Base-by-base conservation (phyloP, 2,888 invertebrate genomes). In the Enchytraeus crypticus region DNA sequence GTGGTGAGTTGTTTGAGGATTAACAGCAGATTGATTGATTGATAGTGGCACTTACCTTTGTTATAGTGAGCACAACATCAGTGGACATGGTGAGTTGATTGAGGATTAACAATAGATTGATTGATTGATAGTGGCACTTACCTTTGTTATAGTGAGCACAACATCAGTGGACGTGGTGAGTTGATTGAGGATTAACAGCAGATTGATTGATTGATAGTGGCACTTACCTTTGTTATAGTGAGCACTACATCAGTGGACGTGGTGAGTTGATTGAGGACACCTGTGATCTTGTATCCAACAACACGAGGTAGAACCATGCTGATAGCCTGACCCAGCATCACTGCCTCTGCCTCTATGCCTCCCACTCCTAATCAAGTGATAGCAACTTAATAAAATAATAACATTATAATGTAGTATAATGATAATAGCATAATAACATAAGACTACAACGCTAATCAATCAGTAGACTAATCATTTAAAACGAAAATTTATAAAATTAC, bases 301-400 rank as follows among this genome's bases (percentile, higher is more conserved):
- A 98, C 97, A 80, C 92, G 85, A 0, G 97, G 97, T 47, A 98
- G 79, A 67, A 96, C 82, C 95, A 98, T 96, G 60, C 91, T 90
- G 73, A 98, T 95, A 0, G 96, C 88, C 77, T 97, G 96, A 0
- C 96, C 96, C 72, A 98, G 80, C 97, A 98, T 97, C 47, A 96
- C 97, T 2, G 97, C 96, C 78, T 98, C 97, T 0, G 97, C 97
- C 83, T 98, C 97, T 70, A 98, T 97, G 57, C 90, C 89, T 29
- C 83, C 83, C 30, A 83, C 77, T 66, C 77, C 77, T 77, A n/a
- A n/a, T n/a, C n/a, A n/a, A n/a, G n/a, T n/a, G n/a, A n/a, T n/a
- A n/a, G n/a, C n/a, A n/a, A n/a, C n/a, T n/a, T n/a, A n/a, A n/a
- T n/a, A n/a, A n/a, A n/a, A n/a, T n/a, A n/a, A n/a, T n/a, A n/a